Percentiles rank a stretch among this genome's conserved stretches.
Evolutionary conservation across 1,140 invertebrate species (phyloP).

Genomic region (Drosophila melanica): DNA sequence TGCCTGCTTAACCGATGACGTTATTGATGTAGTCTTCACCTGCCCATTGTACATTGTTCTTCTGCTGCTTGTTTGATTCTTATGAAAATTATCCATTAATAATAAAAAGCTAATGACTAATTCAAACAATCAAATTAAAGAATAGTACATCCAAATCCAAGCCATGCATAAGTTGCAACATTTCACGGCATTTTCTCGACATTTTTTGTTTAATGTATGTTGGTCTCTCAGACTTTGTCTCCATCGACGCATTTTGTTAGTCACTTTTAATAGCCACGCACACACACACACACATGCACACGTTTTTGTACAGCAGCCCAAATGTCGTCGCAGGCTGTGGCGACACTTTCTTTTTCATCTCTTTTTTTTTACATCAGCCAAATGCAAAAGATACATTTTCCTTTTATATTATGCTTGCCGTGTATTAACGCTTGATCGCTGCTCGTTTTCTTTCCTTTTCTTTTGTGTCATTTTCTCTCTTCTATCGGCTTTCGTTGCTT

Average conservation of each 20-base stretch:
- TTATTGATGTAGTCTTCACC: conserved; percentile 66
- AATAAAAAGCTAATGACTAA: conserved; percentile 52
- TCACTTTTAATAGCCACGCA: conserved; percentile 68
- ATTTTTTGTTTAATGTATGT: background rate
- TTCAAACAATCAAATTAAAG: conserved; percentile 70
- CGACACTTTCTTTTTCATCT: conserved; percentile 79
- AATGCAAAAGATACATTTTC: conserved; percentile 58
- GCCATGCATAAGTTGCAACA: conserved; percentile 28
- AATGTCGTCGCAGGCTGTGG: conserved; percentile 44
- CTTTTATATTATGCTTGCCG: conserved; percentile 41
- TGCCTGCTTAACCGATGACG: conserved; percentile 55
- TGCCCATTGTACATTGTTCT: conserved; percentile 36
- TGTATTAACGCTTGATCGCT: conserved; percentile 45
- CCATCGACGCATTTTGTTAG: conserved; percentile 57
- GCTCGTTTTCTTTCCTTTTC: conserved; percentile 47
- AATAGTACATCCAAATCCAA: conserved; percentile 32
- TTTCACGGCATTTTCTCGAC: conserved; percentile 29
- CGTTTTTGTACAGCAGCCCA: conserved; percentile 19
- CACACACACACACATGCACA: conserved; percentile 23
- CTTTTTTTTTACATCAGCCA: conserved; percentile 47
- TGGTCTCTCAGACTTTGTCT: conserved; percentile 45
- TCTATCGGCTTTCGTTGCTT: conserved; percentile 52
- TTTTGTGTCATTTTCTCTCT: conserved; percentile 51
- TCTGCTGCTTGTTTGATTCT: conserved; percentile 18
- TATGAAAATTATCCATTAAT: conserved; percentile 63